Conservation (phyloP, 2,797 vertebrate genomes). For the Spheniscus humboldti region DNA sequence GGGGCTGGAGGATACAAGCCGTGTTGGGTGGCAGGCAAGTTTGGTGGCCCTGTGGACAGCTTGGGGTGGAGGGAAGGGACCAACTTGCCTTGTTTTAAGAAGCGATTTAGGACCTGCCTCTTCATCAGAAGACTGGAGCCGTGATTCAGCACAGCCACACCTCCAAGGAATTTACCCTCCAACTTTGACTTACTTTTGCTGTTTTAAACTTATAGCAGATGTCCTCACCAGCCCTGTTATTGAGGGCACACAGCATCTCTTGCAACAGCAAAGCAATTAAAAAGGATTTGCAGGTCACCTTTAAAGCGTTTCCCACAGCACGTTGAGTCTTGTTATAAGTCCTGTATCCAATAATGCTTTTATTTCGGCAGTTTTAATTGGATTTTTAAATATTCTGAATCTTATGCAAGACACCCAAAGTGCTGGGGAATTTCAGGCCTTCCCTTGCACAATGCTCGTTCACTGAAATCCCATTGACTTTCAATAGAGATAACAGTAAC, state of each 20-base stretch:
- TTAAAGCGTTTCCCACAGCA: slow-evolving; percentile 60
- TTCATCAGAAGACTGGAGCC: neutral
- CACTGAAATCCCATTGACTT: neutral
- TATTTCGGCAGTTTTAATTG: slow-evolving; percentile 43
- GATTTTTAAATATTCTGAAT: slow-evolving; percentile 13
- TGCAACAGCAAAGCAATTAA: slow-evolving; percentile 59
- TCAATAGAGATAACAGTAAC: neutral
- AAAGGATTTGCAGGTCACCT: slow-evolving; percentile 64
- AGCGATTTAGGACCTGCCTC: neutral
- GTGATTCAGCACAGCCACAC: slow-evolving; percentile 43
- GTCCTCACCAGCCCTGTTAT: slow-evolving; percentile 25
- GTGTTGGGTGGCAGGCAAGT: neutral
- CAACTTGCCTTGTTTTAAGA: neutral
- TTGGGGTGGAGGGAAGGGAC: neutral
- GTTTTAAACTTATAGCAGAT: slow-evolving; percentile 37
- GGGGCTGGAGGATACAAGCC: neutral
- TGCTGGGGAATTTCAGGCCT: neutral
- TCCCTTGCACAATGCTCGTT: neutral
- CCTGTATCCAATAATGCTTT: slow-evolving; percentile 28
- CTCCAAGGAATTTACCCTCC: slow-evolving; percentile 34
- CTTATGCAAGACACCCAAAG: slow-evolving; percentile 26
- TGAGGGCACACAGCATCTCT: slow-evolving; percentile 24
- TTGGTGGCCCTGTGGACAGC: neutral
- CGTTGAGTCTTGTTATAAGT: slow-evolving; percentile 45
- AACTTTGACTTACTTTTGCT: slow-evolving; percentile 59